Evolutionary conservation across 2,113 vertebrate genomes (phyloP), one percentile per base, ranked within the genome.

Genomic region (Plotosus lineatus): DNA sequence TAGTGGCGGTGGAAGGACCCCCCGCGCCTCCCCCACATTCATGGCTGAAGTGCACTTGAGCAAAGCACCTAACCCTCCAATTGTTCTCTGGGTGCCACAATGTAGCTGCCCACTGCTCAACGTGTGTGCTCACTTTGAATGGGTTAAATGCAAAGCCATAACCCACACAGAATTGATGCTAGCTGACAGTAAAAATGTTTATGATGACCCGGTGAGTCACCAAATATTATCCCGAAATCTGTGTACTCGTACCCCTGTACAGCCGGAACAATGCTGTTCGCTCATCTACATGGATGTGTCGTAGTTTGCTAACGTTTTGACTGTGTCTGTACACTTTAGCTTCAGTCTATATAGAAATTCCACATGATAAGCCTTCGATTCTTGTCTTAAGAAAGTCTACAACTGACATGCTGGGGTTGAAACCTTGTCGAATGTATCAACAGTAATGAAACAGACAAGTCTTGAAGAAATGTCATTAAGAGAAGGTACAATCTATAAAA

Each of bases 391-490:
- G 17, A 50, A 72, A 33, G 15, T 50, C 15, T 72, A 12, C 33
- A 21, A 33, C 6, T 51, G 46, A 33, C 28, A 73, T 51, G 17
- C 46, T 73, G 9, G 42, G n/a, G 21, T 36, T 8, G 23, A 56
- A 75, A 58, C 53, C n/a, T 17, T 76, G 38, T 46, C 38, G 44
- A 12, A 14, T 19, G 33, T 2, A 42, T 60, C 23, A 28, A 17
- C 9, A 10, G 15, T 31, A 60, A 58, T 4, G 17, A 44, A 61
- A 28, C 31, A 55, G n/a, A 60, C 15, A 36, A 73, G 71, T 28
- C n/a, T 44, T 42, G 44, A 15, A 21, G 0, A 56, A 44, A 58
- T 60, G 55, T 78, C 77, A 78, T 46, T 33, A 77, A 36, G 36
- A 23, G 23, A 55, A 55, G 8, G 28, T 9, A 40, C 26, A 78